Percentiles rank a stretch among this genome's conserved stretches.
Conservation (phyloP, 2,797 vertebrate genomes). For the Iguana delicatissima region DNA sequence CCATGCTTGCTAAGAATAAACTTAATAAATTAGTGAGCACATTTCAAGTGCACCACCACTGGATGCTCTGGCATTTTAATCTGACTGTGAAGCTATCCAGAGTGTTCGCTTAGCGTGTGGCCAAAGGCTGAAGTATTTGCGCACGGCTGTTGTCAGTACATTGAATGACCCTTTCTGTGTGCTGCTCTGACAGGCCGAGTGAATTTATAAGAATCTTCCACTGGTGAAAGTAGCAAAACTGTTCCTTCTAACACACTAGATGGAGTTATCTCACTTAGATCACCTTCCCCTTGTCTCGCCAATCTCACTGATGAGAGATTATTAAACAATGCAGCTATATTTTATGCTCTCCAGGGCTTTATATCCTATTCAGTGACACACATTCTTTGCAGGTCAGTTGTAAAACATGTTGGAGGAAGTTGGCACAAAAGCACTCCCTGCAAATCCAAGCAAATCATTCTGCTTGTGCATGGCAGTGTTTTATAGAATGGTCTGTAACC, state of each 20-base stretch:
- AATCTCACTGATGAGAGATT: slow-evolving; percentile 51
- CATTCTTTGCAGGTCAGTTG: slow-evolving; percentile 83
- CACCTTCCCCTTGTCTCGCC: slow-evolving; percentile 57
- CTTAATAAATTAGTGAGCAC: slow-evolving; percentile 73
- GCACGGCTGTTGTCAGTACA: slow-evolving; percentile 78
- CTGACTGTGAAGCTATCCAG: slow-evolving; percentile 75
- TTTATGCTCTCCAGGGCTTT: slow-evolving; percentile 67
- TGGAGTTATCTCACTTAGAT: slow-evolving; percentile 69
- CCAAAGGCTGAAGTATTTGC: slow-evolving; percentile 77
- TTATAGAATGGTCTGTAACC: slow-evolving; percentile 6
- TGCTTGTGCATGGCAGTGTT: slow-evolving; percentile 31
- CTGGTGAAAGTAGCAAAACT: slow-evolving; percentile 64
- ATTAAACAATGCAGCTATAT: slow-evolving; percentile 73
- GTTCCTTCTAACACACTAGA: slow-evolving; percentile 54
- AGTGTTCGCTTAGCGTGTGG: slow-evolving; percentile 76
- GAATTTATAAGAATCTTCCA: slow-evolving; percentile 78
- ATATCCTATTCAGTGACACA: slow-evolving; percentile 76
- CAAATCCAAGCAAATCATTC: slow-evolving; percentile 48
- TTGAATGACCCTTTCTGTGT: slow-evolving; percentile 71
- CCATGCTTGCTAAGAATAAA: slow-evolving; percentile 76
- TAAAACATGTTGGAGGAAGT: slow-evolving; percentile 73
- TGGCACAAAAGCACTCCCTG: slow-evolving; percentile 71
- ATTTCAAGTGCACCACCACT: slow-evolving; percentile 69
- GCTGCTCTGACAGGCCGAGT: slow-evolving; percentile 67
- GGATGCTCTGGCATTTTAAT: slow-evolving; percentile 74